Percentiles rank a stretch among this genome's conserved stretches.
Conservation (phyloP, 2,888 invertebrate genomes). For the Ectobius pallidus region DNA sequence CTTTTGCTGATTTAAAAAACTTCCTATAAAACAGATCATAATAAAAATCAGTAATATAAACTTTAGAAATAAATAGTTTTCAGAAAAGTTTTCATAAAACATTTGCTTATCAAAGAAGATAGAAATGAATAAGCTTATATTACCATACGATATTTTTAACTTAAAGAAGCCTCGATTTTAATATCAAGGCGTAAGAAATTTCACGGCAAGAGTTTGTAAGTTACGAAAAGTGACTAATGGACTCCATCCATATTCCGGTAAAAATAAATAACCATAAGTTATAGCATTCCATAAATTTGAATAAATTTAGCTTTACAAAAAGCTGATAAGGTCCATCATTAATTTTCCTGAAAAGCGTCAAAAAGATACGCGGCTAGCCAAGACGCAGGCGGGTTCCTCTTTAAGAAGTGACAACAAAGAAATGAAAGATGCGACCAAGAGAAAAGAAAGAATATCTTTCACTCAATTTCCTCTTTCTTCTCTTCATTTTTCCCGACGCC, state of each 20-base stretch:
- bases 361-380: conserved; percentile 14
- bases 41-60: too few species aligned
- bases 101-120: too few species aligned
- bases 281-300: conserved; percentile 20
- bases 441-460: conserved; percentile 29
- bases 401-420: conserved; percentile 23
- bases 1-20: too few species aligned
- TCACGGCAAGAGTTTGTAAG: too few species aligned
- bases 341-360: conserved; percentile 15
- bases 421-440: conserved; percentile 15
- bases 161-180: too few species aligned
- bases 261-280: conserved; percentile 1
- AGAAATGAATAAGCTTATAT: too few species aligned
- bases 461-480: conserved; percentile 31
- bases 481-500: conserved; percentile 31
- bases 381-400: conserved; percentile 6
- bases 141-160: too few species aligned
- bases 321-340: conserved; percentile 22
- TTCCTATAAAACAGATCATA: too few species aligned
- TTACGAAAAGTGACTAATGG: neutral
- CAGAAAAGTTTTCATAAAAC: too few species aligned
- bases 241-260: neutral
- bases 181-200: too few species aligned
- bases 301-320: conserved; percentile 20
- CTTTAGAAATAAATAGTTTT: too few species aligned